phyloP scores from a whole-genome alignment of 2,888 invertebrate genomes.

The Drosophila fungiperda region DNA sequence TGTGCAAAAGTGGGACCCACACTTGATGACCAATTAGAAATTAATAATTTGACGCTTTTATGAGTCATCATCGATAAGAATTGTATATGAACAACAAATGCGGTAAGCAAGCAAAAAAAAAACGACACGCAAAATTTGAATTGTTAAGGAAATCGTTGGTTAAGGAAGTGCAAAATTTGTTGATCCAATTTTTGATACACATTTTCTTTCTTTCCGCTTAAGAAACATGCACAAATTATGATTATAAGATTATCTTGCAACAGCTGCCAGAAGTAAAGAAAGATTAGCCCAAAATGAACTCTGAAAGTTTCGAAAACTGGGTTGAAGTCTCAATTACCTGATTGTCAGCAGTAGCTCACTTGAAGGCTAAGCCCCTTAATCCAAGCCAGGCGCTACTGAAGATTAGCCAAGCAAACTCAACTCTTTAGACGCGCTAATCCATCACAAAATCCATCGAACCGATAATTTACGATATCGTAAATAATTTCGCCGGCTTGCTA shows the following conservation, averaged over 20 bases:
- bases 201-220: slow-evolving; percentile 18
- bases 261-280: background rate
- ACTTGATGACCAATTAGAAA: slow-evolving; percentile 51
- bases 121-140: background rate
- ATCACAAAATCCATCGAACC: slow-evolving; percentile 30
- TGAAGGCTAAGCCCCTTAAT: slow-evolving; percentile 19
- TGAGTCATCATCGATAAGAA: slow-evolving; percentile 65
- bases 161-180: slow-evolving; percentile 24
- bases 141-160: slow-evolving; percentile 1
- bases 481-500: slow-evolving; percentile 36
- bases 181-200: slow-evolving; percentile 19
- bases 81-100: slow-evolving; percentile 1
- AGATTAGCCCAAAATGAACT: slow-evolving; percentile 1
- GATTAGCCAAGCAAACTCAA: background rate
- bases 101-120: slow-evolving; percentile 17
- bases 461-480: slow-evolving; percentile 10
- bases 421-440: slow-evolving; percentile 40
- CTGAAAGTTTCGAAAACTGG: background rate
- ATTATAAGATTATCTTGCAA: slow-evolving; percentile 3
- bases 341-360: background rate
- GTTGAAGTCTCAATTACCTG: slow-evolving; percentile 10
- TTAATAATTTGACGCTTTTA: slow-evolving; percentile 56
- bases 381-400: slow-evolving; percentile 1
- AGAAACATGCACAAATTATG: background rate
- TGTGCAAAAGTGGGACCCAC: slow-evolving; percentile 3